A percentile compares a stretch with the other conserved stretches of the same genome.
Conservation (phyloP, 1,140 invertebrate genomes). For the Homarus americanus region DNA sequence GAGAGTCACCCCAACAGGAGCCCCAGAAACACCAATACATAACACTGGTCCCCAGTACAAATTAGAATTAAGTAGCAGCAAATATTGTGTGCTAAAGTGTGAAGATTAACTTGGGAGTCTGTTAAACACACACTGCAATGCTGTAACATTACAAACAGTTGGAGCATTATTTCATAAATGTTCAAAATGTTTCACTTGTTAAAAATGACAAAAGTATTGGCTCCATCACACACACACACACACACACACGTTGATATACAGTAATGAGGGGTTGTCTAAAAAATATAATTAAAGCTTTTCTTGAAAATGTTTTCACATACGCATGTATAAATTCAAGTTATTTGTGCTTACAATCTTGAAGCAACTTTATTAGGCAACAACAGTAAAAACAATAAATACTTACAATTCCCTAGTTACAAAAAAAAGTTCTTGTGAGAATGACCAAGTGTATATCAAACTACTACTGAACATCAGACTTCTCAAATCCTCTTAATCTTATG, state of each 20-base stretch:
- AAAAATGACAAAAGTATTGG: conserved; percentile 3
- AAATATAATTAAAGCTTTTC: conserved; percentile 30
- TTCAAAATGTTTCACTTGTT: conserved; percentile 3
- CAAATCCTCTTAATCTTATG: neutral
- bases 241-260: neutral
- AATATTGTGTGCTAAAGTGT: neutral
- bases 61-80: conserved; percentile 8
- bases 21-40: neutral
- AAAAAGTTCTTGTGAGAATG: neutral
- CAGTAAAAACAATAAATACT: neutral
- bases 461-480: neutral
- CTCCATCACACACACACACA: too few relatives aligned
- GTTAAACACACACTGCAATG: conserved; percentile 8
- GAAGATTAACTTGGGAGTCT: neutral
- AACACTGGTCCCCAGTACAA: conserved; percentile 30
- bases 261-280: conserved; percentile 8
- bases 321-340: conserved; percentile 12
- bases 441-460: neutral
- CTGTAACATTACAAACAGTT: conserved; percentile 14
- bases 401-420: conserved; percentile 8
- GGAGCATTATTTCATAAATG: conserved; percentile 22
- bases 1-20: neutral
- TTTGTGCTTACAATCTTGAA: conserved; percentile 25
- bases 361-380: conserved; percentile 15
- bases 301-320: conserved; percentile 1